Conservation (phyloP, 2,113 vertebrate species). For the Eolophus roseicapilla region DNA sequence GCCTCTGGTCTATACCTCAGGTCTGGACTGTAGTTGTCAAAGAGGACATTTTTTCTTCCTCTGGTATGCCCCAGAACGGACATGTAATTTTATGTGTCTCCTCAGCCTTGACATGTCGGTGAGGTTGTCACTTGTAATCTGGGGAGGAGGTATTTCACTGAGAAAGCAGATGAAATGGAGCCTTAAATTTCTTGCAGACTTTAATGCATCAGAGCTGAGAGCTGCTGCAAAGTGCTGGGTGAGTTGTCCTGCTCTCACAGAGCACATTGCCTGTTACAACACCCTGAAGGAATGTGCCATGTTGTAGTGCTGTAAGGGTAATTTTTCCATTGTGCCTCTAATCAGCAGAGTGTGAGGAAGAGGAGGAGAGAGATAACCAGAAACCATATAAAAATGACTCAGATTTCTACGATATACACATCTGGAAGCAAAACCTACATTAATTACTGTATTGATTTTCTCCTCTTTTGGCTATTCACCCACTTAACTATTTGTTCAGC, state of each 20-base stretch:
- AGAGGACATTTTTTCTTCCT: neutral
- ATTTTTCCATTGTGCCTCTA: neutral
- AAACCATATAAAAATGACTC: neutral
- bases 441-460: slow-evolving; percentile 25
- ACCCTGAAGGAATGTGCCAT: fast-evolving
- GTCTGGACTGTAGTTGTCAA: neutral
- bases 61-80: neutral
- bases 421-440: neutral
- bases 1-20: neutral
- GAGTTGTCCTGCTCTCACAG: neutral
- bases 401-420: neutral
- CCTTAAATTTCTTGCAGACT: slow-evolving; percentile 12
- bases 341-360: neutral
- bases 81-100: neutral
- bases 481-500: neutral
- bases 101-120: slow-evolving; percentile 2
- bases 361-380: neutral
- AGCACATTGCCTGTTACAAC: fast-evolving
- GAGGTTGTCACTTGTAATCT: neutral
- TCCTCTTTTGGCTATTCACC: neutral
- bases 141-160: neutral
- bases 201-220: neutral
- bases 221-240: fast-evolving
- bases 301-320: neutral
- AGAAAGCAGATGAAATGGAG: slow-evolving; percentile 6